Evolutionary conservation across 2,888 invertebrate species (phyloP).

Genomic region (Cantharis lateralis): DNA sequence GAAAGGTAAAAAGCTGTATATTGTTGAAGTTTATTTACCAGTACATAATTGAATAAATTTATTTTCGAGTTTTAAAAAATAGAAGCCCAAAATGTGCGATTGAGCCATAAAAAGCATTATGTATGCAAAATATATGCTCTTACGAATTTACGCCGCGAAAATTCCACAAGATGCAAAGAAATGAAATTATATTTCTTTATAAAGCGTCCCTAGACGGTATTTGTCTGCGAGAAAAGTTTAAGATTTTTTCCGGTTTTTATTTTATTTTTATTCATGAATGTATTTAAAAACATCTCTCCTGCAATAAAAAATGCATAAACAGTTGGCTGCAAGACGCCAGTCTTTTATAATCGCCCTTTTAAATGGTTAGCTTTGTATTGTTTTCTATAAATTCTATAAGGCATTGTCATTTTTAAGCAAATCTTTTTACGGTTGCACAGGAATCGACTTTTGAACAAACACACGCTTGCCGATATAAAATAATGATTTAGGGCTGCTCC

Average conservation of each 20-base stretch:
- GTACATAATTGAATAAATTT: conserved; percentile 20
- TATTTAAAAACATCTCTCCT: conserved; percentile 40
- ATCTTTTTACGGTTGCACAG: conserved; percentile 5
- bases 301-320: conserved; percentile 44
- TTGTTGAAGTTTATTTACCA: conserved; percentile 16
- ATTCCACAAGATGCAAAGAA: conserved; percentile 44
- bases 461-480: conserved; percentile 2
- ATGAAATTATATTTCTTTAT: conserved; percentile 51
- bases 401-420: conserved; percentile 21
- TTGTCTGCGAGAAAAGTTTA: conserved; percentile 45
- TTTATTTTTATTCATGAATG: conserved; percentile 49
- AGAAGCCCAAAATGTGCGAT: conserved; percentile 27
- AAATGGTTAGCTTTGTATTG: conserved; percentile 29
- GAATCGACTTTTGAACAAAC: background rate
- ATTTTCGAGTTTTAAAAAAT: conserved; percentile 19
- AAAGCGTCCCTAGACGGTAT: conserved; percentile 47
- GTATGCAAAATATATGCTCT: conserved; percentile 47
- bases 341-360: conserved; percentile 27
- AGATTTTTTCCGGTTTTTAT: conserved; percentile 47
- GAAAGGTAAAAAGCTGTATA: background rate
- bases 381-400: conserved; percentile 11
- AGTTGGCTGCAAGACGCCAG: conserved; percentile 31
- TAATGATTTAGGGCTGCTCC: conserved; percentile 16
- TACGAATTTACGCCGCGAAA: conserved; percentile 42
- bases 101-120: conserved; percentile 45